These are phyloP conservation scores for Typhlichthys subterraneus DNA, from an alignment of 2,797 vertebrate genomes.

Conservation along the genomic window DNA sequence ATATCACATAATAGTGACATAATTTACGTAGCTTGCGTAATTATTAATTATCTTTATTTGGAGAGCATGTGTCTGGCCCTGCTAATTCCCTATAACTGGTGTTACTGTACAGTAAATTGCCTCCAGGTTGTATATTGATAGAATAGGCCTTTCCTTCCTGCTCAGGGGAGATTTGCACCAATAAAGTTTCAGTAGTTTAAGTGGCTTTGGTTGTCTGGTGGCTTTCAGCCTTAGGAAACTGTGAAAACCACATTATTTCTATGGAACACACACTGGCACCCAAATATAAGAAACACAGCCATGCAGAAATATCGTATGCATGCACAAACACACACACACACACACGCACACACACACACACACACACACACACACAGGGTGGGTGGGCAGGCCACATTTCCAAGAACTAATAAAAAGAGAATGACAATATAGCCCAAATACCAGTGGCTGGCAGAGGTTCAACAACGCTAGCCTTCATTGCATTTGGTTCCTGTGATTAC, in stretches of 20 bases:
- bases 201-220: slow-evolving; percentile 59
- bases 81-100: slow-evolving; percentile 48
- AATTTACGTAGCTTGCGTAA: slow-evolving; percentile 29
- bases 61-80: slow-evolving; percentile 55
- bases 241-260: slow-evolving; percentile 52
- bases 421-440: neutral
- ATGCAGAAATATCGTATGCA: slow-evolving; percentile 16
- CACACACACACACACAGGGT: slow-evolving; percentile 3
- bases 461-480: neutral
- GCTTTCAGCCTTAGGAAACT: slow-evolving; percentile 49
- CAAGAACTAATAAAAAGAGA: slow-evolving; percentile 6
- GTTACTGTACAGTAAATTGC: slow-evolving; percentile 60
- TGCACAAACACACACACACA: slow-evolving; percentile 12
- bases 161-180: slow-evolving; percentile 66
- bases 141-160: slow-evolving; percentile 68
- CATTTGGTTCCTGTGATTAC: slow-evolving; percentile 1
- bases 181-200: slow-evolving; percentile 68
- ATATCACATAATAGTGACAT: slow-evolving; percentile 40
- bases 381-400: slow-evolving; percentile 1
- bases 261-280: neutral
- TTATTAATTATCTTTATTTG: slow-evolving; percentile 65
- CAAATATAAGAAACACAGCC: too few species aligned
- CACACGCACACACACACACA: neutral
- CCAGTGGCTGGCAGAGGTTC: neutral
- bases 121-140: slow-evolving; percentile 60